Evolutionary conservation across 1,140 invertebrate genomes (phyloP).

Genomic region (Maconellicoccus hirsutus): DNA sequence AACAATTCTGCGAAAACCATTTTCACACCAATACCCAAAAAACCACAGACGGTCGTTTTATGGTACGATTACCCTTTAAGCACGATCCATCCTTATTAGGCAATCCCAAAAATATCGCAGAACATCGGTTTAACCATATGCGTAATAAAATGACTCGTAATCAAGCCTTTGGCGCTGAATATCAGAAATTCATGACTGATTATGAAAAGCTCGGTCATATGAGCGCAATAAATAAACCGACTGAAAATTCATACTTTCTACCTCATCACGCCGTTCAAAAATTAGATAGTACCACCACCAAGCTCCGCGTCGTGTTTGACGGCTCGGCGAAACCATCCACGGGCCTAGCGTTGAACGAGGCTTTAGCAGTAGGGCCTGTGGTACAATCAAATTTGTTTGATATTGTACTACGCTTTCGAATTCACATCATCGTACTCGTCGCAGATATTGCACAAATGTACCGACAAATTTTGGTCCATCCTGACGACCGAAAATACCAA

Average conservation of each 20-base stretch:
- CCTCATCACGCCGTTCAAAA: constrained; percentile 31
- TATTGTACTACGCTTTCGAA: constrained; percentile 29
- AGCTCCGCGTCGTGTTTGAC: constrained; percentile 31
- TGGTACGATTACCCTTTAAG: constrained; percentile 8
- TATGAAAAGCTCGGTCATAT: neutral
- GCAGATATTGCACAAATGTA: constrained; percentile 37
- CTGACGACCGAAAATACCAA: constrained; percentile 31
- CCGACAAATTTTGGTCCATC: constrained; percentile 30
- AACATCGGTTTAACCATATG: neutral
- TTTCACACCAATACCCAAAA: neutral
- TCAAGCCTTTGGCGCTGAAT: neutral
- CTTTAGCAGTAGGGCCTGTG: constrained; percentile 14
- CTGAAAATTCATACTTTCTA: constrained; percentile 28
- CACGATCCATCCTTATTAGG: neutral
- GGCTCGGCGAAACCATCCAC: constrained; percentile 24
- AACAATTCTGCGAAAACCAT: neutral
- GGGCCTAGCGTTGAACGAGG: constrained; percentile 24
- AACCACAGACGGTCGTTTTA: neutral
- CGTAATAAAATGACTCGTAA: neutral
- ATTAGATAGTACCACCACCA: constrained; percentile 27
- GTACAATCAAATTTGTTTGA: constrained; percentile 30
- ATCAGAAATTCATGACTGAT: neutral
- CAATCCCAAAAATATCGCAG: neutral
- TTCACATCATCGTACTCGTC: constrained; percentile 26
- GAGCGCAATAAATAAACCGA: too few species aligned